Evolutionary conservation across 2,113 vertebrate species (phyloP), one percentile per base, ranked within the genome.

Genomic region (Willisornis vidua): DNA sequence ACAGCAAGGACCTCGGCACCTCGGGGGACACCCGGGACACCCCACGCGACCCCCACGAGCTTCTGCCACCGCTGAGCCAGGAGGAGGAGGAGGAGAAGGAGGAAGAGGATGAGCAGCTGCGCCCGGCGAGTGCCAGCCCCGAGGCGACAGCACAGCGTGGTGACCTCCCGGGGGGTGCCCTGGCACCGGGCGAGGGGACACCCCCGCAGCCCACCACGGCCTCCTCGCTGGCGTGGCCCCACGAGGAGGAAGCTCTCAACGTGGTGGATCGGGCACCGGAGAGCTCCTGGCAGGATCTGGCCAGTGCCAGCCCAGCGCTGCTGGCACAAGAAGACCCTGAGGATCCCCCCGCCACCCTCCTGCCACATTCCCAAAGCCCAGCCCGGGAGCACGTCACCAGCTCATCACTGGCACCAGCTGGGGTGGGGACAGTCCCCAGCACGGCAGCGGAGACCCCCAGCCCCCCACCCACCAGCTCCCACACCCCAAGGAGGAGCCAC

Each of bases 21-120:
- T 97, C 95, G 0, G 94, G 87, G 59, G 96, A 97, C 29, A 7
- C 89, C 7, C 70, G 79, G 54, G 95, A 97, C 54, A 6, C 17
- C 45, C 31, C 25, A 4, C 48, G 3, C 1, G 62, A 95, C 12
- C 41, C 1, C 28, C 8, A 46, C 3, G 6, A 46, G 24, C 71
- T 83, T 17, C 59, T 29, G 63, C 33, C 39, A 43, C 41, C 41
- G 41, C 29, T 3, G 83, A 62, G 37, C 0, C 75, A 86, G 46
- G 94, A 59, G n/a, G n/a, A 79, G 2, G 62, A 65, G 61, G 61
- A 37, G n/a, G 75, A 87, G 37, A 9, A 39, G 54, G 95, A 49
- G 5, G 48, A 74, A 1, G 39, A 63, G 54, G 94, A 96, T 0
- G 97, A 97, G 75, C 95, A 96, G 86, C 16, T 97, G 35, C 48